Evolutionary conservation across 2,888 invertebrate species (phyloP), one percentile per base, ranked within the genome.

Genomic region (Hanleya hanleyi): DNA sequence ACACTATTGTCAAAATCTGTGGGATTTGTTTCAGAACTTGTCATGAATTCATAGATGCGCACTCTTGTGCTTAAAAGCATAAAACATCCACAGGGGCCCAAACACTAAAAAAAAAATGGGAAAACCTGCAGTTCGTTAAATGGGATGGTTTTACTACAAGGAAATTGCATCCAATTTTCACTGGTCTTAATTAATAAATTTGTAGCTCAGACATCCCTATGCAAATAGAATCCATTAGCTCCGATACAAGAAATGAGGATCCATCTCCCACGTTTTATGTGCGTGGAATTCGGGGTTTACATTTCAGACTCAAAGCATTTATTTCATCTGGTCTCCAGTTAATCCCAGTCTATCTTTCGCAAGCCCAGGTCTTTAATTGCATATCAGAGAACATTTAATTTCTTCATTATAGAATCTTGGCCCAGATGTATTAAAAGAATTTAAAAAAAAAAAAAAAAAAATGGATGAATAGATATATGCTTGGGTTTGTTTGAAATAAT

Each of bases 161-260:
- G 57, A 57, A 57, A 57, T 57, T 57, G 57, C 57, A 57, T 57
- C 57, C 22, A 57, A 57, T 57, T 57, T 57, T 57, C 57, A 22
- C 57, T 32, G 29, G 57, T 29, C 57, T 57, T 57, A 57, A 57
- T 57, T 57, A 57, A 57, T 57, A 57, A 57, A 57, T 57, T 57
- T 57, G 57, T 57, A 26, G 7, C 32, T 26, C 22, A 29, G 57
- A 29, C 57, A 57, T 57, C 57, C 32, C 7, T 57, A 57, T 57
- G 57, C 57, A 57, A 57, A 57, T 57, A 26, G 15, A 12, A 2
- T 57, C 57, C 57, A 57, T 57, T 57, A 57, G 18, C 32, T n/a
- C n/a, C n/a, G n/a, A n/a, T n/a, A n/a, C n/a, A n/a, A n/a, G n/a
- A n/a, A n/a, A n/a, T n/a, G n/a, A n/a, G n/a, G n/a, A n/a, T n/a